phyloP scores from a whole-genome alignment of 2,888 invertebrate species.

The Amaurobius ferox region DNA sequence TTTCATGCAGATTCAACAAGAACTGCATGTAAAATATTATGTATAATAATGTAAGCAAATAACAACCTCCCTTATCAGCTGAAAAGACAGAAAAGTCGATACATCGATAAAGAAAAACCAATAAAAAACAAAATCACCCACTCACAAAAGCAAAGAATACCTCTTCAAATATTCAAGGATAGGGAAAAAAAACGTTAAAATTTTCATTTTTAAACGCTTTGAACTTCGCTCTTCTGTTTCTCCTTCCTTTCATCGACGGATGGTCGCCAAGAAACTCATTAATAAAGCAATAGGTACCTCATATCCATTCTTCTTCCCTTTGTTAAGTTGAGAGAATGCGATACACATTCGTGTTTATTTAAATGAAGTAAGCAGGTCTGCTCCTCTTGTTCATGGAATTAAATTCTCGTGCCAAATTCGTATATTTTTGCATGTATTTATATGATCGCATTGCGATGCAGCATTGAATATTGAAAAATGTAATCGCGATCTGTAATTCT shows the following conservation, averaged over 20 bases:
- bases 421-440: slow-evolving; percentile 40
- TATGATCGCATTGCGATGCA: neutral
- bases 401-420: slow-evolving; percentile 21
- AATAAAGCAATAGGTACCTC: slow-evolving; percentile 20
- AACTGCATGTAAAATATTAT: neutral
- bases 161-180: slow-evolving; percentile 46
- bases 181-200: slow-evolving; percentile 22
- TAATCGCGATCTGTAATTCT: neutral
- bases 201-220: slow-evolving; percentile 16
- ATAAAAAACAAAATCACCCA: neutral
- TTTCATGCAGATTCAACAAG: neutral
- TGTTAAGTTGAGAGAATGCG: neutral
- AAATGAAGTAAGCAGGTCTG: slow-evolving; percentile 33
- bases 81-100: neutral
- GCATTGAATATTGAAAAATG: neutral
- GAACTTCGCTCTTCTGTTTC: slow-evolving; percentile 14
- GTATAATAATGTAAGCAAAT: neutral
- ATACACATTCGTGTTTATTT: slow-evolving; percentile 40
- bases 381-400: slow-evolving; percentile 20
- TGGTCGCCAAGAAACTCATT: slow-evolving; percentile 21
- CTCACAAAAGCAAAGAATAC: slow-evolving; percentile 18
- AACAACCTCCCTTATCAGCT: neutral
- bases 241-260: slow-evolving; percentile 34
- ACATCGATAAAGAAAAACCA: neutral
- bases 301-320: slow-evolving; percentile 3